Conservation (phyloP, 2,113 vertebrate species). For the Bubo scandiacus region DNA sequence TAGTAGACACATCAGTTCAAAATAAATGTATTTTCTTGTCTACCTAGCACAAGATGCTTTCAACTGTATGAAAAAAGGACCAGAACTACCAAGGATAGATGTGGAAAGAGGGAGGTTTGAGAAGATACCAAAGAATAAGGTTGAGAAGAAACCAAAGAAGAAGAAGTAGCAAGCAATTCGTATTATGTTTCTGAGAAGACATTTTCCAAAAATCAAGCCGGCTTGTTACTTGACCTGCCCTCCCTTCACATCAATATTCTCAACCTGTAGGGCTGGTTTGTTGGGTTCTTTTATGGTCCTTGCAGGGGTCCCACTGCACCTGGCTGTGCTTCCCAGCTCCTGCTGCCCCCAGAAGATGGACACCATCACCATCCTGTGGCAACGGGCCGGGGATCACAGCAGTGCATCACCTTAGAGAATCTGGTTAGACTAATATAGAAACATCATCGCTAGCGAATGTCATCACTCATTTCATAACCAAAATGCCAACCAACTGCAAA, state of each 20-base stretch:
- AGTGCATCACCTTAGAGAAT: rapidly evolving
- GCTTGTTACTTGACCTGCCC: not conserved
- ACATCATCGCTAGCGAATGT: not conserved
- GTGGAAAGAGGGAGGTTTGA: not conserved
- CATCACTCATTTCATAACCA: not conserved
- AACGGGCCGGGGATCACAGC: not conserved
- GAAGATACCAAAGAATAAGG: not conserved
- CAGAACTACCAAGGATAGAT: not conserved
- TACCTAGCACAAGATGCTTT: not conserved
- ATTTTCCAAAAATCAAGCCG: not conserved
- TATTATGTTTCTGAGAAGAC: not conserved
- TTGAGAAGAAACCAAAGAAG: not conserved
- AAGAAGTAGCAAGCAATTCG: not conserved
- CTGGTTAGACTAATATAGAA: not conserved
- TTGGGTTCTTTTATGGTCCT: no score
- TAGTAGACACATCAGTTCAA: not conserved
- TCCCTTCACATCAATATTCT: not conserved
- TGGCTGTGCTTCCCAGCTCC: not conserved
- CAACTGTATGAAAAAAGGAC: not conserved
- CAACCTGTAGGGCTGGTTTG: rapidly evolving
- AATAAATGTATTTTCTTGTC: not conserved
- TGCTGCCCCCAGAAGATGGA: not conserved
- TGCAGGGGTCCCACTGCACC: rapidly evolving
- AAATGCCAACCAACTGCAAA: not conserved
- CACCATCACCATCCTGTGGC: not conserved